Evolutionary conservation across 2,113 vertebrate species (phyloP), one percentile per base, ranked within the genome.

Genomic region (Tretioscincus oriximinensis): DNA sequence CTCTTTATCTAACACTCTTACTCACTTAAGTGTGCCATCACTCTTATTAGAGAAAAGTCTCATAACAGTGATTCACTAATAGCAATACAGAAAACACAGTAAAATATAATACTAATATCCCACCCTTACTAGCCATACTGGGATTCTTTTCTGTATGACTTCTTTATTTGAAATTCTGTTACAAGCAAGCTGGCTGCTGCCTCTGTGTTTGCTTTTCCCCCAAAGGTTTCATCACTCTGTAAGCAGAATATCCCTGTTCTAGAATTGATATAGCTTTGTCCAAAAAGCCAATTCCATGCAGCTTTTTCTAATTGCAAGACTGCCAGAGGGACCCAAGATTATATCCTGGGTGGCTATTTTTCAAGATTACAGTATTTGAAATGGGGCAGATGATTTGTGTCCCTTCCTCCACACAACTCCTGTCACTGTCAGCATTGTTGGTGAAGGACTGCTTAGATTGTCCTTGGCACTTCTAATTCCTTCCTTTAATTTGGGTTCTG

Each of bases 401-500:
- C 54, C 26, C 12, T 26, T 26, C 10, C 20, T 7, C 22, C 20
- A 49, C n/a, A 26, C 31, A 18, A 16, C 12, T 75, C 80, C 77
- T 85, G 73, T 66, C 85, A 88, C 71, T 67, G 71, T 90, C 90
- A 89, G 88, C 88, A 81, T n/a, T 84, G 76, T 58, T 84, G 64
- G 77, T 86, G 78, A 87, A 85, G 82, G 85, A 26, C 61, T 66
- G 81, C 77, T 90, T 88, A 88, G 80, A 83, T 80, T 87, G 80
- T 83, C 88, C 83, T 92, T 91, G 84, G 82, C 58, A 88, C 82
- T 85, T 81, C 86, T 80, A 88, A 82, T 90, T 90, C 76, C 81
- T 90, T 87, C 70, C 61, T 86, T 11, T 81, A 76, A 64, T 60
- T 7, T 29, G 54, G 61, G 68, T 61, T 84, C 51, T 54, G 84